phyloP scores from a whole-genome alignment of 1,140 invertebrate species.

The Parapsyche elsis region DNA sequence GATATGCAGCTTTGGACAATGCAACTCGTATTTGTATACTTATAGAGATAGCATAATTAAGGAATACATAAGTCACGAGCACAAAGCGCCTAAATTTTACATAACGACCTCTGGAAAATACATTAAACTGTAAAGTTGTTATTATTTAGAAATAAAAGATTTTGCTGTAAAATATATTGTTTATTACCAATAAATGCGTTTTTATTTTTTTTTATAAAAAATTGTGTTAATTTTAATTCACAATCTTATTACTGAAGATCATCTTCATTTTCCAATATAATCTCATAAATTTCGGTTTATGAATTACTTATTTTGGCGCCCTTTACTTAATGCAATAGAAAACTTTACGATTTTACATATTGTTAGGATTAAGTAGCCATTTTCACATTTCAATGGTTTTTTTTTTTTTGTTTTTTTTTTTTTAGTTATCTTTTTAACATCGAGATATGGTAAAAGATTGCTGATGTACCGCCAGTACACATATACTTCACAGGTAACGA shows the following conservation, averaged over 20 bases:
- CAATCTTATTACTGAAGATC: too few species aligned
- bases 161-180: neutral
- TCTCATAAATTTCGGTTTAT: too few species aligned
- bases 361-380: too few species aligned
- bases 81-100: neutral
- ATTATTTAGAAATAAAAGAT: neutral
- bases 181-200: too few species aligned
- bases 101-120: neutral
- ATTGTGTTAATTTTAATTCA: too few species aligned
- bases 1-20: neutral
- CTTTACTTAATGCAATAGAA: too few species aligned
- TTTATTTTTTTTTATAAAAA: too few species aligned
- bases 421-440: neutral
- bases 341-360: too few species aligned
- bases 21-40: neutral
- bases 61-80: neutral
- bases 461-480: neutral
- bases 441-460: neutral
- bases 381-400: neutral
- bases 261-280: too few species aligned
- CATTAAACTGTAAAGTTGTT: neutral
- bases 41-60: neutral
- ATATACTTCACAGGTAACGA: neutral
- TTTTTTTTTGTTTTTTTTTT: neutral
- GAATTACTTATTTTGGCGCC: too few species aligned